Evolutionary conservation across 2,888 invertebrate genomes (phyloP).

Genomic region (Anthophora plumipes): DNA sequence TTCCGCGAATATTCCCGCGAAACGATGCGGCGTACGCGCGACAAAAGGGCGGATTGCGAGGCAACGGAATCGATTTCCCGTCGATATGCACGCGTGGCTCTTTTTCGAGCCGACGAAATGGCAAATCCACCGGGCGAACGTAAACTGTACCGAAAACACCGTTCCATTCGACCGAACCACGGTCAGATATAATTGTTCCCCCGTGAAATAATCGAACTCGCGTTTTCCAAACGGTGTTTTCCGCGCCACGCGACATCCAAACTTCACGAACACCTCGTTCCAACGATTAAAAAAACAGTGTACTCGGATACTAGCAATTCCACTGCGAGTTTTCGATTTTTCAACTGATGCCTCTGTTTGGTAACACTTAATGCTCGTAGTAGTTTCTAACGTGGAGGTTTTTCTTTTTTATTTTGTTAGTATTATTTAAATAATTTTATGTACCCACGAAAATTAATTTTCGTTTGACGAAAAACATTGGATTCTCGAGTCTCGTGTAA

Average conservation of each 20-base stretch:
- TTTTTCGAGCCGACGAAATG: conserved; percentile 38
- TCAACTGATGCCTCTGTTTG: too few species aligned
- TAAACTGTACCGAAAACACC: conserved; percentile 30
- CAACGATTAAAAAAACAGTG: background rate
- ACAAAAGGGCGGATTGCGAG: conserved; percentile 59
- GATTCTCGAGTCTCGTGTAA: too few species aligned
- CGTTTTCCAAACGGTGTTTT: background rate
- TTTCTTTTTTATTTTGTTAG: too few species aligned
- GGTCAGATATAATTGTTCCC: conserved; percentile 9
- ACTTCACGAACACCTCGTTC: background rate
- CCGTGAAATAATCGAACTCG: conserved; percentile 3
- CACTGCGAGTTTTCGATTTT: background rate
- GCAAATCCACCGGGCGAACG: conserved; percentile 31
- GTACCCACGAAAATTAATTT: background rate
- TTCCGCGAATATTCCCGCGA: conserved; percentile 63
- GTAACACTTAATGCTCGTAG: too few species aligned
- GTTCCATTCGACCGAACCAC: background rate
- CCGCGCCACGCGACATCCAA: background rate
- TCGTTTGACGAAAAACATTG: background rate
- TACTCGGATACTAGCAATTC: background rate
- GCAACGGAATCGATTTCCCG: conserved; percentile 39
- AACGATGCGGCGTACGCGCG: conserved; percentile 63
- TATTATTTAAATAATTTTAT: too few species aligned
- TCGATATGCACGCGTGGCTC: conserved; percentile 31
- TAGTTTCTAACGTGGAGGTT: too few species aligned